Percentiles rank a stretch among this genome's conserved stretches.
Evolutionary conservation across 2,797 vertebrate genomes (phyloP).

Genomic region (Girardinus metallicus): DNA sequence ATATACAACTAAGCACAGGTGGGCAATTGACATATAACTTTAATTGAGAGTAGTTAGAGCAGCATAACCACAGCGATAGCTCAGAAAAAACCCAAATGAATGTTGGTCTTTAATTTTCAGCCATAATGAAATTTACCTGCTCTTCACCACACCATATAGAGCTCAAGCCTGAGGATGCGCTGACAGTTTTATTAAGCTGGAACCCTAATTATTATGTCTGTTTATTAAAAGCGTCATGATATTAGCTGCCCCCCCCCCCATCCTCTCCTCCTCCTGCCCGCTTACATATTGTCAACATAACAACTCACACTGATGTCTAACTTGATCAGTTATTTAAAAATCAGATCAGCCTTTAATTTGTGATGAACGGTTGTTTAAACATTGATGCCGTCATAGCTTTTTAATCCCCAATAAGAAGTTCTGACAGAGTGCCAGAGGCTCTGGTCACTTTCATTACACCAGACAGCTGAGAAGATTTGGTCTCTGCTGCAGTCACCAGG

Average conservation of each 20-base stretch:
- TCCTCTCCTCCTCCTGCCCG: not conserved
- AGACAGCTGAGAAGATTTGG: constrained; percentile 68
- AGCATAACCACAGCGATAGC: not conserved
- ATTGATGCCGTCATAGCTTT: constrained; percentile 31
- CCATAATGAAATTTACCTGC: not conserved
- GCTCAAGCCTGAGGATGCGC: constrained; percentile 29
- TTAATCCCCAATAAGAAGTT: constrained; percentile 35
- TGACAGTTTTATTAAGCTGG: constrained; percentile 52
- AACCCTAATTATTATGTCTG: constrained; percentile 32
- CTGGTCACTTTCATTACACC: constrained; percentile 64
- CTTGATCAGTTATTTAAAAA: constrained; percentile 37
- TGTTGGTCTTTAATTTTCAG: not conserved
- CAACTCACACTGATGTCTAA: constrained; percentile 33
- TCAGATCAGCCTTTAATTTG: constrained; percentile 33
- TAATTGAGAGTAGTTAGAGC: not conserved
- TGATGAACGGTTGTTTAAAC: constrained; percentile 41
- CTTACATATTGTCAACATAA: constrained; percentile 43
- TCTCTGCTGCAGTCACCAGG: constrained; percentile 65
- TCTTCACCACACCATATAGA: constrained; percentile 25
- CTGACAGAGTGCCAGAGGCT: constrained; percentile 43
- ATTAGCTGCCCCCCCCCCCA: constrained; percentile 14
- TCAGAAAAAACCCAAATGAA: not conserved
- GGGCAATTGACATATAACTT: not conserved
- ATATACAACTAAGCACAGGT: not conserved
- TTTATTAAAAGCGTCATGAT: constrained; percentile 39